These are phyloP conservation scores for Leptosomus discolor DNA, from an alignment of 2,113 vertebrate genomes.

Conservation along the genomic window DNA sequence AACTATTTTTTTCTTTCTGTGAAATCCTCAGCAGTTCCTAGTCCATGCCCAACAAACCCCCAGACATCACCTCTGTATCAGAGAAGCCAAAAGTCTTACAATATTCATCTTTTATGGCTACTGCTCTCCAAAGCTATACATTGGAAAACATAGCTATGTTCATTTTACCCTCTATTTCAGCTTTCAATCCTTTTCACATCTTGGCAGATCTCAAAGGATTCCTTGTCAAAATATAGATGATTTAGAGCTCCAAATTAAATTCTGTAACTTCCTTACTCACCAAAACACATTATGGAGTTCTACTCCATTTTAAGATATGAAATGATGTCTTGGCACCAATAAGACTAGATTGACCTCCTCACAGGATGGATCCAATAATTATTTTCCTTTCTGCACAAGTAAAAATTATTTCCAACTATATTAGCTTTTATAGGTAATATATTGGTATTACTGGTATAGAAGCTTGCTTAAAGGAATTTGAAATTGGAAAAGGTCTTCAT, in stretches of 20 bases:
- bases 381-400: background rate
- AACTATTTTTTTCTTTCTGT: background rate
- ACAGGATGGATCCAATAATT: background rate
- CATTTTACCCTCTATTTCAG: background rate
- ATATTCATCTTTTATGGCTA: background rate
- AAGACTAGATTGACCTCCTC: background rate
- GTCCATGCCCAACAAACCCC: background rate
- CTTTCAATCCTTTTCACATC: background rate
- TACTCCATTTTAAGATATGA: background rate
- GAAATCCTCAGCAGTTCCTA: background rate
- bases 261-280: background rate
- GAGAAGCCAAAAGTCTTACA: background rate
- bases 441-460: background rate
- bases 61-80: background rate
- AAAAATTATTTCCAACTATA: background rate
- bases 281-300: background rate
- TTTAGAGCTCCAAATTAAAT: slow-evolving; percentile 2
- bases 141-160: background rate
- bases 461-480: background rate
- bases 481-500: background rate
- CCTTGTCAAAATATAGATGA: background rate
- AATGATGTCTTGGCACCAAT: background rate
- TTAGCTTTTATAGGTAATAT: background rate
- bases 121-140: background rate
- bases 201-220: background rate